phyloP scores from a whole-genome alignment of 2,888 invertebrate species.

The Luperina nickerlii region DNA sequence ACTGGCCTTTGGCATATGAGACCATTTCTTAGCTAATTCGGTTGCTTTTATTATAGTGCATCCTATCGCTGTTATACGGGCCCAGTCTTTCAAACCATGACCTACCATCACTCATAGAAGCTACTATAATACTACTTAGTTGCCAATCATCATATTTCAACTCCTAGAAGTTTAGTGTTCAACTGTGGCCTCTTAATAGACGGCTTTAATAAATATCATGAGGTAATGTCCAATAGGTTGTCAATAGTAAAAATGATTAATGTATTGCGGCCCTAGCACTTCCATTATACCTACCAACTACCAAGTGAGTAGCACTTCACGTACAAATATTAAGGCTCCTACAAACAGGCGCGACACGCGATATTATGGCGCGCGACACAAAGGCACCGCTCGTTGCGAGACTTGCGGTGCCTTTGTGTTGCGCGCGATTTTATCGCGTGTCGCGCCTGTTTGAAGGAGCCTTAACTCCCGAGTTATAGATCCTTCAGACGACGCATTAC shows the following conservation, averaged over 20 bases:
- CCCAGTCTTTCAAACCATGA: background rate
- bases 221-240: constrained; percentile 12
- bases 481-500: background rate
- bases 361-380: too few relatives aligned
- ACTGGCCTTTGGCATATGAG: background rate
- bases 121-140: background rate
- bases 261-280: background rate
- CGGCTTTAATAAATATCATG: constrained; percentile 3
- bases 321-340: background rate
- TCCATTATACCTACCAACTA: background rate
- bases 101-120: background rate
- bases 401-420: too few relatives aligned
- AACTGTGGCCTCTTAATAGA: constrained; percentile 2
- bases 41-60: background rate
- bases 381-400: too few relatives aligned
- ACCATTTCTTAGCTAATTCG: background rate
- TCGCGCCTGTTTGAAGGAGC: too few relatives aligned
- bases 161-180: constrained; percentile 2
- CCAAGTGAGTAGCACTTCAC: background rate
- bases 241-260: constrained; percentile 16
- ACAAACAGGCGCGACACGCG: too few relatives aligned
- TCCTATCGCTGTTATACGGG: background rate
- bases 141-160: constrained; percentile 1
- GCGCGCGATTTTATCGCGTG: too few relatives aligned
- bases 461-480: background rate